phyloP scores from a whole-genome alignment of 2,797 vertebrate genomes.

The Hybognathus amarus region DNA sequence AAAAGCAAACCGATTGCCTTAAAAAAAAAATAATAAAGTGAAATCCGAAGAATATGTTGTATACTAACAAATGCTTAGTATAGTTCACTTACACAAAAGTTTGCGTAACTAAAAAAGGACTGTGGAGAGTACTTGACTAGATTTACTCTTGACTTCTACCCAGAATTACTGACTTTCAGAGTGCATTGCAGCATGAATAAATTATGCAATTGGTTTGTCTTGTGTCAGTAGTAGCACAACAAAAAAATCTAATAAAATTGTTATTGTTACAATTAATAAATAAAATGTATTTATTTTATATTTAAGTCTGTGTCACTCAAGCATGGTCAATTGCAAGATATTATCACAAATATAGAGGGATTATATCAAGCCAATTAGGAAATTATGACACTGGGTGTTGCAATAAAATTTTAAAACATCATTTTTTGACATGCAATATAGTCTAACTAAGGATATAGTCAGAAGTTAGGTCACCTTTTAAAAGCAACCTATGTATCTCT shows the following conservation, averaged over 20 bases:
- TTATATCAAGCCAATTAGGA: neutral
- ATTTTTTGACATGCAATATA: too few species aligned
- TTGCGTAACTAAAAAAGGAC: neutral
- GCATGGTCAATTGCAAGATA: neutral
- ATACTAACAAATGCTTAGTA: neutral
- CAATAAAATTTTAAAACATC: too few species aligned
- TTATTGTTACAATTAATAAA: neutral
- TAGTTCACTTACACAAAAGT: neutral
- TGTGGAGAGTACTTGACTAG: neutral
- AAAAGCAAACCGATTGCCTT: neutral
- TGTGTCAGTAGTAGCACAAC: too few species aligned
- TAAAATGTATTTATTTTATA: neutral
- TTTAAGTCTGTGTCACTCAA: neutral
- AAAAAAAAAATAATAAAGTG: neutral
- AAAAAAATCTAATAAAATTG: too few species aligned
- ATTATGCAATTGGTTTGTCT: too few species aligned
- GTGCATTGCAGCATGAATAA: too few species aligned
- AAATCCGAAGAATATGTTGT: neutral
- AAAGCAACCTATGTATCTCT: too few species aligned
- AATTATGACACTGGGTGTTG: too few species aligned
- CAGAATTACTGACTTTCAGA: too few species aligned
- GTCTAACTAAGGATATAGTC: too few species aligned
- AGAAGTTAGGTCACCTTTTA: too few species aligned
- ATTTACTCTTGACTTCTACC: neutral
- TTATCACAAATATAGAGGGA: neutral